Percentiles rank a stretch among this genome's conserved stretches.
These are phyloP conservation scores for Deladenus siricidicola DNA, from an alignment of 2,888 invertebrate genomes.

Conservation along the genomic window DNA sequence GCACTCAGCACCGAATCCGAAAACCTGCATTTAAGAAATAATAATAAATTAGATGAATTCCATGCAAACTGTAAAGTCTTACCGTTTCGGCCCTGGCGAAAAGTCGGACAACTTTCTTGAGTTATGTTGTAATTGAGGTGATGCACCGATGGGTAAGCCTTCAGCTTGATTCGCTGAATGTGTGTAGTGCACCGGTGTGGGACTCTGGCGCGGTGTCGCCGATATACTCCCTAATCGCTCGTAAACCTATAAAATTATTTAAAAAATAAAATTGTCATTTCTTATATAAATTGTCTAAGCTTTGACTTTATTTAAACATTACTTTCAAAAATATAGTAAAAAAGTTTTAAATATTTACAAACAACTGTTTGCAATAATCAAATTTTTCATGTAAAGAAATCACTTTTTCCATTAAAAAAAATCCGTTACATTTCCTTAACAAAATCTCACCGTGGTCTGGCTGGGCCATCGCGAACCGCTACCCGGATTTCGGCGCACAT, in stretches of 20 bases:
- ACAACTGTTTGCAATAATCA: no score
- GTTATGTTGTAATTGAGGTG: conserved; percentile 1
- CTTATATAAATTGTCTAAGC: background rate
- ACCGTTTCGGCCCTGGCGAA: conserved; percentile 13
- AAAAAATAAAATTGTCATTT: background rate
- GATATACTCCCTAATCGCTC: conserved; percentile 51
- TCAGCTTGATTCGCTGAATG: conserved; percentile 4
- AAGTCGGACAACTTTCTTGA: conserved; percentile 9
- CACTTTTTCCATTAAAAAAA: background rate
- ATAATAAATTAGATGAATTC: background rate
- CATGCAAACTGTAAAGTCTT: background rate
- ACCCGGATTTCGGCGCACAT: conserved; percentile 42
- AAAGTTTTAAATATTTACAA: no score
- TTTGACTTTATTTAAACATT: no score
- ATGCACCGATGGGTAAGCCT: background rate
- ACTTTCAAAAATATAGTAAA: no score
- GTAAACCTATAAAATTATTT: conserved; percentile 35
- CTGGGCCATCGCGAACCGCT: conserved; percentile 48
- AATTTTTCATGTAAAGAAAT: background rate
- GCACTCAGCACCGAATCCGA: background rate
- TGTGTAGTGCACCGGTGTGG: conserved; percentile 40
- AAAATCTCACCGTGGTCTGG: conserved; percentile 46
- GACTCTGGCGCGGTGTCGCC: conserved; percentile 51
- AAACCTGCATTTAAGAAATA: background rate
- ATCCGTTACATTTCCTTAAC: background rate